These are phyloP conservation scores for Uloborus plumipes DNA, from an alignment of 2,888 invertebrate genomes.

Conservation along the genomic window DNA sequence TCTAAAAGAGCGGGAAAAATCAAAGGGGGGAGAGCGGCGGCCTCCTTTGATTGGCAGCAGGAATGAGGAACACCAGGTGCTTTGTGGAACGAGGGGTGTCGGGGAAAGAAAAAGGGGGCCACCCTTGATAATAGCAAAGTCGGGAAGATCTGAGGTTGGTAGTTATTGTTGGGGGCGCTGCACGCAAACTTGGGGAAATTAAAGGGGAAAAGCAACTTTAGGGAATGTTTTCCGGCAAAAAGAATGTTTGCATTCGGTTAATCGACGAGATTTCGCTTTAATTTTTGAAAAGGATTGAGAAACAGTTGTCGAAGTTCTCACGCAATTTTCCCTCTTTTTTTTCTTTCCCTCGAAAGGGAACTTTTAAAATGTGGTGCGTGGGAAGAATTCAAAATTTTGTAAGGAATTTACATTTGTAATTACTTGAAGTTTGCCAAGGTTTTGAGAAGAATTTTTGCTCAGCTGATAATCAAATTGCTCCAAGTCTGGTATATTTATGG, in stretches of 20 bases:
- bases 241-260: constrained; percentile 1
- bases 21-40: constrained; percentile 34
- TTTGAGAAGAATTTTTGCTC: too few relatives aligned
- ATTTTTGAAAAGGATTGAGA: background rate
- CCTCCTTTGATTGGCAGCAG: constrained; percentile 45
- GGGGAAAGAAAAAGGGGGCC: background rate
- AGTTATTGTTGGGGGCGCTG: constrained; percentile 34
- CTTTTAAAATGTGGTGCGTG: too few relatives aligned
- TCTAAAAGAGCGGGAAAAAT: constrained; percentile 52
- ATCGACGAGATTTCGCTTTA: background rate
- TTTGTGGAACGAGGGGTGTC: constrained; percentile 2
- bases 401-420: too few relatives aligned
- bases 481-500: too few relatives aligned
- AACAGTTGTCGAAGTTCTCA: constrained; percentile 22
- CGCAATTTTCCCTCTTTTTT: background rate
- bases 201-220: constrained; percentile 13
- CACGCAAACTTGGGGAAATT: constrained; percentile 26
- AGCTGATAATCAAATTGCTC: too few relatives aligned
- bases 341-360: too few relatives aligned
- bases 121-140: constrained; percentile 36
- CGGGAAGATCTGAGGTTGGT: constrained; percentile 39
- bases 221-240: constrained; percentile 9
- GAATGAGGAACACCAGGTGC: constrained; percentile 47
- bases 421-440: too few relatives aligned
- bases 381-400: too few relatives aligned